Evolutionary conservation across 2,113 vertebrate species (phyloP).

Genomic region (Budorcas taxicolor): DNA sequence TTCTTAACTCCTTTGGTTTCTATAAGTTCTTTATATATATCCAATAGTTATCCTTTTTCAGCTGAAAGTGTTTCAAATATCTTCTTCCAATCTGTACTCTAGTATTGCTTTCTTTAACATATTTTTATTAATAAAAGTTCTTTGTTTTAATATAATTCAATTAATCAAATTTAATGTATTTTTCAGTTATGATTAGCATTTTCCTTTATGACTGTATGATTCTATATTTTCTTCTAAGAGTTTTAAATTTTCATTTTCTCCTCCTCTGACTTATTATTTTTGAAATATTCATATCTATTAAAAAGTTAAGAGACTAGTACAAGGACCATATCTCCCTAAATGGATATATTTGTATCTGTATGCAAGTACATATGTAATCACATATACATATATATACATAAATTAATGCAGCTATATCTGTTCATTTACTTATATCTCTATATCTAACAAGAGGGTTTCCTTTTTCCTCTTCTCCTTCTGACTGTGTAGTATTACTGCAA

Average conservation of each 20-base stretch:
- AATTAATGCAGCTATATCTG: neutral
- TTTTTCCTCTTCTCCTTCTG: neutral
- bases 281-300: neutral
- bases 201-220: neutral
- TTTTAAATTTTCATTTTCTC: neutral
- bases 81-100: neutral
- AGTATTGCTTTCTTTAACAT: neutral
- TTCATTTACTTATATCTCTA: neutral
- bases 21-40: neutral
- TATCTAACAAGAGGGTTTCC: neutral
- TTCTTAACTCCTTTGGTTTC: neutral
- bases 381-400: neutral
- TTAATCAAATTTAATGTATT: neutral
- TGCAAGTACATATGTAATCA: neutral
- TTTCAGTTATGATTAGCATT: neutral
- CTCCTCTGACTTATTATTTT: neutral
- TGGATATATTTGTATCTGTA: neutral
- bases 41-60: neutral
- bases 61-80: neutral
- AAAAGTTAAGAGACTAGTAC: neutral
- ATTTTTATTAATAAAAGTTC: neutral
- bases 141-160: neutral
- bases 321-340: neutral
- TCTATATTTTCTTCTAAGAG: neutral
- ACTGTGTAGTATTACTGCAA: neutral